Evolutionary conservation across 2,113 vertebrate species (phyloP).

Genomic region (Pollimyrus isidori): DNA sequence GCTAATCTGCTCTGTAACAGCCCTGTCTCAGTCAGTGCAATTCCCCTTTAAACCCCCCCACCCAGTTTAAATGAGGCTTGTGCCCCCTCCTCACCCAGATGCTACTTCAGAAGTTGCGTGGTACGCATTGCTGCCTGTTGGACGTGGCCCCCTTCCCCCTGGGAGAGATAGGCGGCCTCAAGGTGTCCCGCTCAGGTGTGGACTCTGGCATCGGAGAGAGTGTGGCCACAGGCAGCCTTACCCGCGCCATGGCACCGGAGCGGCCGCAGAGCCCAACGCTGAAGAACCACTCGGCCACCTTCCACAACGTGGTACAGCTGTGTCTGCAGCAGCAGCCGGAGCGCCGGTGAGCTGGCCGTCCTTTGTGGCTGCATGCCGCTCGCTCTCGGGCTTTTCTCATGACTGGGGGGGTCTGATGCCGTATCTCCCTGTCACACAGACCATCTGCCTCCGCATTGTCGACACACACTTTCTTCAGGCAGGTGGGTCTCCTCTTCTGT

Average conservation of each 20-base stretch:
- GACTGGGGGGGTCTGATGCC: not conserved
- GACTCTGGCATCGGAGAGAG: conserved; percentile 93
- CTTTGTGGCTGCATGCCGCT: not conserved
- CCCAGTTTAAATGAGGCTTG: not conserved
- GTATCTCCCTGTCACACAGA: conserved; percentile 52
- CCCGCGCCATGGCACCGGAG: conserved; percentile 73
- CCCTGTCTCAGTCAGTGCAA: not conserved
- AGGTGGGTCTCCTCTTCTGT: conserved; percentile 60
- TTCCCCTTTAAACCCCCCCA: not conserved
- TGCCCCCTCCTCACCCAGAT: conserved; percentile 61
- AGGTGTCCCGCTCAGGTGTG: conserved; percentile 81
- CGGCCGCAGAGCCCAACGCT: conserved; percentile 73
- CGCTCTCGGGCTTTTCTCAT: not conserved
- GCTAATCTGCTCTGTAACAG: not conserved
- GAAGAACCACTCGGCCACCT: conserved; percentile 84
- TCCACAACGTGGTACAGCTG: conserved; percentile 84
- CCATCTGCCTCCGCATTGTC: conserved; percentile 82
- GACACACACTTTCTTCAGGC: conserved; percentile 86
- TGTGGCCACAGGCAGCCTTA: conserved; percentile 72
- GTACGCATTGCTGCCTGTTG: conserved; percentile 74
- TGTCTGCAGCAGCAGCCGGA: conserved; percentile 92
- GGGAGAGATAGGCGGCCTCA: conserved; percentile 77
- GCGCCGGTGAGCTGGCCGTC: conserved; percentile 44
- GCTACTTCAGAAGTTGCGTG: conserved; percentile 91
- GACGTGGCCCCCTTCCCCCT: conserved; percentile 68